These are phyloP conservation scores for Phrynosoma blainvillii DNA, from an alignment of 2,113 vertebrate species.

Conservation along the genomic window DNA sequence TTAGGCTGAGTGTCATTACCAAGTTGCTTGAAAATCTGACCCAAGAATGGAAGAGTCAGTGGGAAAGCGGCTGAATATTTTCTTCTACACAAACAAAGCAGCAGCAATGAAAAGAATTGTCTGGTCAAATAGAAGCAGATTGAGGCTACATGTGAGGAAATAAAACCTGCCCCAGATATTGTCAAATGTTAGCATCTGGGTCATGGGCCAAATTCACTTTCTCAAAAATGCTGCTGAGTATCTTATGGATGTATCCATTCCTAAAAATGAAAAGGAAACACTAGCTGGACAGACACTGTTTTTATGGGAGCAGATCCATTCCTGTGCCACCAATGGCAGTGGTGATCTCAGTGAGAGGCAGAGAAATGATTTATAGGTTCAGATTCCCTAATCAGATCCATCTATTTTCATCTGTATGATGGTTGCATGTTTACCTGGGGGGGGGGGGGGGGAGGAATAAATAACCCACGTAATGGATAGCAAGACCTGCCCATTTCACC, in stretches of 20 bases:
- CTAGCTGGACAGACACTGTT: not conserved
- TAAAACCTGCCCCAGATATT: not conserved
- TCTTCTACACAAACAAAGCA: too few relatives aligned
- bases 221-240: not conserved
- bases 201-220: too few relatives aligned
- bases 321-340: not conserved
- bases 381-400: not conserved
- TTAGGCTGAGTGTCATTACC: not conserved
- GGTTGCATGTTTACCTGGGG: not conserved
- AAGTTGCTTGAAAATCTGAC: not conserved
- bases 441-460: not conserved
- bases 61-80: not conserved
- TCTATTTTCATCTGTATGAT: not conserved
- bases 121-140: not conserved
- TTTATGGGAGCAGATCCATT: not conserved
- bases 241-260: not conserved
- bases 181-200: not conserved
- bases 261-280: not conserved
- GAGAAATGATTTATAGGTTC: not conserved
- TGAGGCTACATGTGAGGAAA: not conserved
- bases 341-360: too few relatives aligned
- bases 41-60: too few relatives aligned
- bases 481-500: not conserved
- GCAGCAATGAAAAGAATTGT: too few relatives aligned
- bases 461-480: not conserved